Evolutionary conservation across 1,140 invertebrate species (phyloP).

Genomic region (Zophobas atratus): DNA sequence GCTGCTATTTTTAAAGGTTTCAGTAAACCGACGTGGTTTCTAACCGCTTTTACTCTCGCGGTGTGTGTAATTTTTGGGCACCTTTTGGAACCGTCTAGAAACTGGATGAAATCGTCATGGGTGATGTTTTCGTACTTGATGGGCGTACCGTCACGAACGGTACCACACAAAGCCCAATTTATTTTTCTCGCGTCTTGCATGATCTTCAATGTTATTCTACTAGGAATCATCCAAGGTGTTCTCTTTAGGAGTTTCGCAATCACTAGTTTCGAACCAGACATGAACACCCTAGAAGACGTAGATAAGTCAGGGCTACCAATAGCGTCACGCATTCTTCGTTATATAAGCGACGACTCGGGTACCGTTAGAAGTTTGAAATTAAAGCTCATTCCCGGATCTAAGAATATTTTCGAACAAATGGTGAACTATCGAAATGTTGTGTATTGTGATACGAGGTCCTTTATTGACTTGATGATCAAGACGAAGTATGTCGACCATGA

Average conservation of each 20-base stretch:
- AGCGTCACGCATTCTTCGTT: neutral
- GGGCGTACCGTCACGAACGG: neutral
- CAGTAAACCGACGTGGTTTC: neutral
- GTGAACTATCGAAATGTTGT: constrained; percentile 31
- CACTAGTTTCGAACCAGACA: constrained; percentile 33
- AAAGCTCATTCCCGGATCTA: neutral
- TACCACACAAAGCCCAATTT: neutral
- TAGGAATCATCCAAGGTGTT: constrained; percentile 21
- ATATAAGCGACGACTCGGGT: neutral
- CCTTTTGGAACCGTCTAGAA: neutral
- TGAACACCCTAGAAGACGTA: constrained; percentile 49
- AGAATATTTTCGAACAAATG: constrained; percentile 9
- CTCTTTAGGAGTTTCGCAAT: constrained; percentile 21
- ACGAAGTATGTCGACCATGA: neutral
- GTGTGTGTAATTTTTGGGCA: neutral
- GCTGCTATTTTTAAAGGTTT: constrained; percentile 66
- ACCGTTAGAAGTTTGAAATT: constrained; percentile 22
- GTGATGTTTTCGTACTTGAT: neutral
- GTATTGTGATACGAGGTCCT: constrained; percentile 16
- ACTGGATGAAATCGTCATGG: neutral
- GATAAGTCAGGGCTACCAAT: constrained; percentile 23
- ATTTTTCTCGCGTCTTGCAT: constrained; percentile 2
- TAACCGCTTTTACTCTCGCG: neutral
- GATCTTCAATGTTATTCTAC: constrained; percentile 21
- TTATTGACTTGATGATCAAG: constrained; percentile 33